These are phyloP conservation scores for Tholera decimalis DNA, from an alignment of 2,888 invertebrate species.

Conservation along the genomic window DNA sequence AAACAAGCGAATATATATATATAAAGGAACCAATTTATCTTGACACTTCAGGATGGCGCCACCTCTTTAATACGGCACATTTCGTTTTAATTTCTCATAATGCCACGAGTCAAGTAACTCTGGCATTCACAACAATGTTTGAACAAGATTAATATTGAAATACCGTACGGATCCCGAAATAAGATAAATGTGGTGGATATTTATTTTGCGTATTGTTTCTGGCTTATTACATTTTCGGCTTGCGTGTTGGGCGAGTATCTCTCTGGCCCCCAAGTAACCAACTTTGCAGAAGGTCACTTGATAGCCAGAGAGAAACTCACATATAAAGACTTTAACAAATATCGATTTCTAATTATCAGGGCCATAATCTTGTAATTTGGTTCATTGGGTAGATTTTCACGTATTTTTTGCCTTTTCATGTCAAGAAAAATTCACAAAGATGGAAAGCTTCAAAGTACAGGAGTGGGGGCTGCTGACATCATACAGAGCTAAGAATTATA, in stretches of 20 bases:
- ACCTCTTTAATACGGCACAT: background rate
- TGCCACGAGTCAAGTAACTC: conserved; percentile 19
- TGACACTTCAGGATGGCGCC: conserved; percentile 5
- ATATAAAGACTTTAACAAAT: too few species aligned
- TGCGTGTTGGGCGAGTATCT: background rate
- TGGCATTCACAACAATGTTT: conserved; percentile 20
- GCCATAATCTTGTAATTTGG: too few species aligned
- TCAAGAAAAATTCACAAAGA: too few species aligned
- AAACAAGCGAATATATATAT: conserved; percentile 23
- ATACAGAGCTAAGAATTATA: too few species aligned
- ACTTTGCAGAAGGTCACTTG: background rate
- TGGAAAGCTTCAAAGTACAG: too few species aligned
- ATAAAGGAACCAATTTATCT: background rate
- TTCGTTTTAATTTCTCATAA: background rate
- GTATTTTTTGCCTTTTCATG: too few species aligned
- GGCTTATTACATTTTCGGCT: conserved; percentile 46
- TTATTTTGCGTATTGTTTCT: conserved; percentile 38
- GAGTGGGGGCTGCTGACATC: too few species aligned
- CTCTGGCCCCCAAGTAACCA: background rate
- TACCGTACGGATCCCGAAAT: conserved; percentile 29
- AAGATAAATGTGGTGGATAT: conserved; percentile 32
- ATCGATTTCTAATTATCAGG: too few species aligned
- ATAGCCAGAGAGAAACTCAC: too few species aligned
- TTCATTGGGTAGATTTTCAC: too few species aligned
- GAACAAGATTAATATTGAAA: conserved; percentile 50